phyloP scores from a whole-genome alignment of 37 sponge, comb jelly and placozoan species.

The Chondrilla cf. caribensis region DNA sequence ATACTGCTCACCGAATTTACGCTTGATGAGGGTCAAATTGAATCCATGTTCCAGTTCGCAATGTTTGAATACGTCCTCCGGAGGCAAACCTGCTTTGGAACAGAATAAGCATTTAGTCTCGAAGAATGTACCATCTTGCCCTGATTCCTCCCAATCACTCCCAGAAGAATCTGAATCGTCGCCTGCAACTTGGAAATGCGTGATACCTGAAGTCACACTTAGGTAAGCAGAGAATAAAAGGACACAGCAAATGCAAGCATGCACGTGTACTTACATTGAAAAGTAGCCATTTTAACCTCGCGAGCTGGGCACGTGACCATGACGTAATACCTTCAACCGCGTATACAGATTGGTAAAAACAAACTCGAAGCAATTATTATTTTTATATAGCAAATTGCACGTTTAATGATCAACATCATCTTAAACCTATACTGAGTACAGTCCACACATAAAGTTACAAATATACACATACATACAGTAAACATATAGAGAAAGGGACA shows the following conservation, averaged over 20 bases:
- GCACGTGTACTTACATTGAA: no score
- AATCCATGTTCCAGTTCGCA: constrained; percentile 42
- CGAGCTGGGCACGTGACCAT: no score
- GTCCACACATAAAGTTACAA: not conserved
- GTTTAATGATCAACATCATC: no score
- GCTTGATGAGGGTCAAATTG: not conserved
- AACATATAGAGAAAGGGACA: no score
- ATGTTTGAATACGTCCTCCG: constrained; percentile 46
- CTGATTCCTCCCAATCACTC: constrained; percentile 52
- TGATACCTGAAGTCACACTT: not conserved
- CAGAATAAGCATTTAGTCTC: constrained; percentile 52
- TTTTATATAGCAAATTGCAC: no score
- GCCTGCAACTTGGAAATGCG: no score
- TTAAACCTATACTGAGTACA: not conserved
- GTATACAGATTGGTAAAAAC: no score
- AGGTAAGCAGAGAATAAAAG: not conserved
- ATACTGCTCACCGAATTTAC: constrained; percentile 21
- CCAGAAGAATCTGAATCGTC: constrained; percentile 1
- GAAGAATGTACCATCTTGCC: not conserved
- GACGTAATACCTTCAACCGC: no score
- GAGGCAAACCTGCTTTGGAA: not conserved
- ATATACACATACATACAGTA: not conserved
- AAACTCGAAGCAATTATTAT: no score
- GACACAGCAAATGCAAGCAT: no score
- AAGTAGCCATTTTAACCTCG: no score